Evolutionary conservation across 2,113 vertebrate genomes (phyloP).

Genomic region (Stigmatopora nigra): DNA sequence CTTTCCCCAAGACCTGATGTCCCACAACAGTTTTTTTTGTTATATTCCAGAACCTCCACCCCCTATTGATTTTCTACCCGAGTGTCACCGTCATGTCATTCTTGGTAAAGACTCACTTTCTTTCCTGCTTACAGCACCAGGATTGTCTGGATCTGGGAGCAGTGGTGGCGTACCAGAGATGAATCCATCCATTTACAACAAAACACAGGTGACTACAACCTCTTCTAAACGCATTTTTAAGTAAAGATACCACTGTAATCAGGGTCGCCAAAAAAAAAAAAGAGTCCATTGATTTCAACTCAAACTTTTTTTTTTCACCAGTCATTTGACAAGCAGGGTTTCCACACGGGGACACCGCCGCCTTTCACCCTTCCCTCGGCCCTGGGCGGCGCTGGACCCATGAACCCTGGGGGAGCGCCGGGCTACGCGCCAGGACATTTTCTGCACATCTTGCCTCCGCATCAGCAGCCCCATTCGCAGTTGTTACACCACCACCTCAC

Average conservation of each 20-base stretch:
- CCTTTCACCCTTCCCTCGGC: slow-evolving; percentile 92
- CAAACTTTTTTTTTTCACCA: slow-evolving; percentile 39
- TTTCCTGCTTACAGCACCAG: slow-evolving; percentile 59
- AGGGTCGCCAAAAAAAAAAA: neutral
- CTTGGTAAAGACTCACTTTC: slow-evolving; percentile 2
- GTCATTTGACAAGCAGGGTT: slow-evolving; percentile 96
- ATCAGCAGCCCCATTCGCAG: slow-evolving; percentile 95
- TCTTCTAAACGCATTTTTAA: neutral
- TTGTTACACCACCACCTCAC: slow-evolving; percentile 83
- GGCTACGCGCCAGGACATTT: slow-evolving; percentile 85
- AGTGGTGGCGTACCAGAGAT: slow-evolving; percentile 87
- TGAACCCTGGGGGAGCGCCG: slow-evolving; percentile 83
- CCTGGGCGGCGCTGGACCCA: slow-evolving; percentile 80
- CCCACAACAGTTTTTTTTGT: slow-evolving; percentile 13
- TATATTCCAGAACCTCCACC: no score
- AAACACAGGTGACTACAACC: slow-evolving; percentile 83
- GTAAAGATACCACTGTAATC: no score
- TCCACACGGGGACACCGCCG: slow-evolving; percentile 87
- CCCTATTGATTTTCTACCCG: neutral
- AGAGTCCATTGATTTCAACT: neutral
- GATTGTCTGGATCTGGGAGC: slow-evolving; percentile 82
- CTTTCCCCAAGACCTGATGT: neutral
- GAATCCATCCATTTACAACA: slow-evolving; percentile 88
- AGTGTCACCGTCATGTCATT: neutral
- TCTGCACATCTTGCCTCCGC: slow-evolving; percentile 87